phyloP scores from a whole-genome alignment of 1,140 invertebrate genomes.

The Pogonognathellus flavescens region DNA sequence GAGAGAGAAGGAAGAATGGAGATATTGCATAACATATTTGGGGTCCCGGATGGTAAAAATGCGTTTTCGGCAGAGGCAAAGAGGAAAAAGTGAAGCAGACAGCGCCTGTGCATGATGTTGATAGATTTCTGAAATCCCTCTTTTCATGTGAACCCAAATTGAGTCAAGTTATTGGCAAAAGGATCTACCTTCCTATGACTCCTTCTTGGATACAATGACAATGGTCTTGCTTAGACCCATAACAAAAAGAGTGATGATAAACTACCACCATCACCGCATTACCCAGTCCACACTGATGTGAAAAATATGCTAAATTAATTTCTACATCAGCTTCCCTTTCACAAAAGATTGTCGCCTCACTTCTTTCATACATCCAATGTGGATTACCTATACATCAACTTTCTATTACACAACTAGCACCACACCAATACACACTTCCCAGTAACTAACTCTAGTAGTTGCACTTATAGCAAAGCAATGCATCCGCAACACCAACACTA shows the following conservation, averaged over 20 bases:
- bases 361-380: constrained; percentile 39
- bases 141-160: constrained; percentile 55
- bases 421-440: not conserved
- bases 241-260: constrained; percentile 56
- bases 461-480: not conserved
- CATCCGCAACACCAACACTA: too few relatives aligned
- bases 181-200: constrained; percentile 48
- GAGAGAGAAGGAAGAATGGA: constrained; percentile 45
- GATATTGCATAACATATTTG: constrained; percentile 58
- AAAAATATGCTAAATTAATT: constrained; percentile 60
- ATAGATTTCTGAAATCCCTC: constrained; percentile 58
- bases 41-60: constrained; percentile 57
- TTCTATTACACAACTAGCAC: constrained; percentile 21
- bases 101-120: constrained; percentile 58
- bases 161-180: constrained; percentile 57
- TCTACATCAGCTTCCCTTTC: constrained; percentile 50
- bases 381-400: constrained; percentile 43
- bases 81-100: constrained; percentile 42
- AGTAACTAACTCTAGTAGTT: constrained; percentile 3
- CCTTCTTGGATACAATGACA: constrained; percentile 48
- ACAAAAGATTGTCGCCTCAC: constrained; percentile 54
- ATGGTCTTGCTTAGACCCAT: constrained; percentile 42
- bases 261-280: constrained; percentile 54
- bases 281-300: constrained; percentile 56
- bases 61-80: constrained; percentile 29